Base-by-base conservation (phyloP, 2,113 vertebrate genomes). In the Acanthochromis polyacanthus region DNA sequence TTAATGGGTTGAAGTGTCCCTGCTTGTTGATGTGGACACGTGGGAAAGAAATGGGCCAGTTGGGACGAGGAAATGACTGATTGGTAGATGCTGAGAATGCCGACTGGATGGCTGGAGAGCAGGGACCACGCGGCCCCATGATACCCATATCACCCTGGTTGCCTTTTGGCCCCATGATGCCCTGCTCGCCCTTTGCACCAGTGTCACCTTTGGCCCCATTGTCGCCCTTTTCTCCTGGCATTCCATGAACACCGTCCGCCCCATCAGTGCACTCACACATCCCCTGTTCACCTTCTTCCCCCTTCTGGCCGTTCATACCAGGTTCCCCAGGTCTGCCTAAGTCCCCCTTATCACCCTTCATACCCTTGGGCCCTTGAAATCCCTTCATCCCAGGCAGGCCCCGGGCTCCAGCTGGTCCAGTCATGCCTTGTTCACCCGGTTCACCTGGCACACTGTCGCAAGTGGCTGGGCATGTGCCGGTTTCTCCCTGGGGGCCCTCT, bases 261-360 rank as follows among this genome's bases (percentile, higher is more conserved):
- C 94, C 94, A 50, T 95, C 83, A 0, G 10, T 75, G 82, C 95
- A 95, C 4, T 91, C 10, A 59, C 93, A 95, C 6, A 75, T 0
- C 2, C 94, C 94, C 71, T 80, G 32, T 0, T 75, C 67, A 14
- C 95, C 94, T 14, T 63, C 78, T 10, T 90, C 83, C 2, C 95
- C 94, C 85, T 95, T 94, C 6, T 10, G 0, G 15, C 94, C 95
- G 1, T 73, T 3, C 7, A 23, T 0, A 15, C 95, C 95, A 3
- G 59, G 71, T 9, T 5, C 10, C 0, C 94, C 94, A 4, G 82
- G n/a, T 2, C 1, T 19, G 48, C 94, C 94, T 5, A 40, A 2
- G 51, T 83, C 85, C 1, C 95, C 94, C 22, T 68, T 79, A 28
- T 88, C 84, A 0, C 94, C 94, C 45, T 77, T 90, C 0, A 45